Evolutionary conservation across 2,113 vertebrate species (phyloP), one percentile per base, ranked within the genome.

Genomic region (Balaeniceps rex): DNA sequence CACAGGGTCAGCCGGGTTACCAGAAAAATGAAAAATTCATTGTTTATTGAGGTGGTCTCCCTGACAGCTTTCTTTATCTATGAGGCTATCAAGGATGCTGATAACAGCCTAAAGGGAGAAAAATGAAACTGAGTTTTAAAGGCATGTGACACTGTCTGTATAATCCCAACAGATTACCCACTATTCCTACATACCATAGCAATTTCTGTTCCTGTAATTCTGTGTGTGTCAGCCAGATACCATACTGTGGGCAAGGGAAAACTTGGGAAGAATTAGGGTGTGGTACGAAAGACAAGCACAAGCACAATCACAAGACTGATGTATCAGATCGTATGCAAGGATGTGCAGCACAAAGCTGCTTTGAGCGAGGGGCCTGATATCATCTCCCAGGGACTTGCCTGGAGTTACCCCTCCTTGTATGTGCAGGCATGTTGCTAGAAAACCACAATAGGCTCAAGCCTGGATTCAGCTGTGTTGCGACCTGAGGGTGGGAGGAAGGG

Each of bases 101-200:
- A 72, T 84, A 96, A 85, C 12, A 92, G 47, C 89, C 83, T 77
- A 22, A 33, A 88, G 87, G 71, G 44, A 88, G 66, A 95, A 76
- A 83, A 84, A 93, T 25, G 9, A 94, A 95, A 88, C 31, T n/a
- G 55, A 58, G 36, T 88, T 93, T 96, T 80, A 63, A 88, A 87
- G 60, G 58, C 54, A 36, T 52, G 29, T 91, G 93, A 93, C 75
- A 91, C 64, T 36, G 33, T 89, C 49, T 85, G 25, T 86, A 72
- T 76, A 88, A 88, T 77, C 75, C 66, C 63, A 86, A 42, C 54
- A 83, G 66, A 79, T 69, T 80, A 72, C 8, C 63, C 47, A 63
- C 55, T 83, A 38, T 49, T 81, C 47, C 68, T 86, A 44, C 42
- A n/a, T 33, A 70, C 33, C 31, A 12, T 8, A 57, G 36, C 4